Percentiles rank a stretch among this genome's conserved stretches.
Conservation (phyloP, 1,140 invertebrate species). For the Cotesia typhae region DNA sequence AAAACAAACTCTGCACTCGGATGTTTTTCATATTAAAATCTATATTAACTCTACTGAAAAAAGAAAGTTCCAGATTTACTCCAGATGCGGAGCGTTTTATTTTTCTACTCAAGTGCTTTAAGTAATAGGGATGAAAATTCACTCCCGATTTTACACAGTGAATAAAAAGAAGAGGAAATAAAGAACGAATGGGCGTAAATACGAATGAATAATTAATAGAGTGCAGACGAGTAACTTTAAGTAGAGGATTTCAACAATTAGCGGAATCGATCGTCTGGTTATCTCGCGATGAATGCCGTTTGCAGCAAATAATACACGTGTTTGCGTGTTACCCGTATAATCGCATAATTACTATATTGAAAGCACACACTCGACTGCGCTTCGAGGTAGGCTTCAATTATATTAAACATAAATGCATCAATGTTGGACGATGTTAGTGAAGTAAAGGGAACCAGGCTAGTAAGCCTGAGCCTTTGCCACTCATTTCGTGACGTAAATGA, state of each 20-base stretch:
- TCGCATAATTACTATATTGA: conserved; percentile 30
- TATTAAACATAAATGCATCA: conserved; percentile 1
- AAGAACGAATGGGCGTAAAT: too few relatives aligned
- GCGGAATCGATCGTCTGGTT: conserved; percentile 21
- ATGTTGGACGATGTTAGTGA: not conserved
- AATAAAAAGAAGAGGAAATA: not conserved
- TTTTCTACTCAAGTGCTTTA: too few relatives aligned
- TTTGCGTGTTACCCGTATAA: conserved; percentile 18
- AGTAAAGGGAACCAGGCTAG: not conserved
- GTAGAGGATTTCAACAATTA: conserved; percentile 26
- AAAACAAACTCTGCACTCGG: too few relatives aligned
- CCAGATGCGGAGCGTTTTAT: too few relatives aligned
- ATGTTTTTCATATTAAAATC: too few relatives aligned
- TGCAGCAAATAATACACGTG: conserved; percentile 22
- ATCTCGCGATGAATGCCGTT: conserved; percentile 12
- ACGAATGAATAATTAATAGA: not conserved
- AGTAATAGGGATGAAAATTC: too few relatives aligned
- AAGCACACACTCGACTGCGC: conserved; percentile 12
- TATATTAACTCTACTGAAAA: too few relatives aligned
- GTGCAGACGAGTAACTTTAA: conserved; percentile 1
- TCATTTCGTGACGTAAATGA: not conserved
- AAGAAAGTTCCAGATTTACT: too few relatives aligned
- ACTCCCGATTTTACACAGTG: not conserved
- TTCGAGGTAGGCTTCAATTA: conserved; percentile 7
- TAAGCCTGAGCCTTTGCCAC: not conserved